These are phyloP conservation scores for Climacteris rufus DNA, from an alignment of 2,113 vertebrate genomes.

Conservation along the genomic window DNA sequence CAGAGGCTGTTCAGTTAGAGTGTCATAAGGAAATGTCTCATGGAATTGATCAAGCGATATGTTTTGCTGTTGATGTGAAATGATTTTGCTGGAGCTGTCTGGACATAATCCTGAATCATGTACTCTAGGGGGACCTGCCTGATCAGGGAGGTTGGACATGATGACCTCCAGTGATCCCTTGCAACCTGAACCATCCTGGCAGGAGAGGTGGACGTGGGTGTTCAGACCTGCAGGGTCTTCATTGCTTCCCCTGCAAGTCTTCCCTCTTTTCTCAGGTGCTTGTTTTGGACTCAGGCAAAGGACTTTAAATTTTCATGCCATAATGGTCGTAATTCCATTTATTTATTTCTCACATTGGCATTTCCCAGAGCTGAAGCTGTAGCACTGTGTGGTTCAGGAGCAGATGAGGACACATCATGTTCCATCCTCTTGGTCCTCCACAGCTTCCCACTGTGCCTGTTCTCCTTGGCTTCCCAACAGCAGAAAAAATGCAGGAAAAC, in stretches of 20 bases:
- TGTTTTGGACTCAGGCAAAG: neutral
- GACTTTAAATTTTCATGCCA: neutral
- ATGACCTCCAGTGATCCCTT: neutral
- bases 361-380: neutral
- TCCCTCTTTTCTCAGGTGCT: neutral
- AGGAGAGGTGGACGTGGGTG: rapidly evolving
- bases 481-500: neutral
- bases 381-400: neutral
- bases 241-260: neutral
- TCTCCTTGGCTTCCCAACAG: neutral
- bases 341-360: neutral
- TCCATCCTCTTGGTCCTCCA: neutral
- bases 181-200: neutral
- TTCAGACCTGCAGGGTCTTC: neutral
- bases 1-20: neutral
- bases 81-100: neutral
- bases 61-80: neutral
- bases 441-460: neutral
- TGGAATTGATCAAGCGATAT: neutral
- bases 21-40: neutral
- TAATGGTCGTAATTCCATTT: neutral
- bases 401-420: rapidly evolving
- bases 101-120: neutral
- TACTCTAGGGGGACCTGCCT: neutral
- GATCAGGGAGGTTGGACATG: neutral